These are phyloP conservation scores for Plebejus argus DNA, from an alignment of 2,888 invertebrate species.

Conservation along the genomic window DNA sequence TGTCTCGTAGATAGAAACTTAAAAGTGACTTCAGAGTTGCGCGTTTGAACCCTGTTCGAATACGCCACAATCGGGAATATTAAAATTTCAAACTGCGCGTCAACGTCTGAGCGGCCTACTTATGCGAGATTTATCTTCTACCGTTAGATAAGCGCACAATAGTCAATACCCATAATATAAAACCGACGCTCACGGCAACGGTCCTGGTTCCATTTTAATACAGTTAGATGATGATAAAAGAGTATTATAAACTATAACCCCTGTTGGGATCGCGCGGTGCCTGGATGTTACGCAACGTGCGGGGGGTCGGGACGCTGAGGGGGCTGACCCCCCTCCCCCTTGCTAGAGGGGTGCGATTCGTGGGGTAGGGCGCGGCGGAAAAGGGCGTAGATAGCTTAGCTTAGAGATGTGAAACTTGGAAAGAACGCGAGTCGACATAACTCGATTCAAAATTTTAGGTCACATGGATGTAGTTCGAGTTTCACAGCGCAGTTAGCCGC, in stretches of 20 bases:
- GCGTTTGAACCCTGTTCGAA: neutral
- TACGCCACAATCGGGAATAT: neutral
- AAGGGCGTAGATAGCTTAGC: slow-evolving; percentile 40
- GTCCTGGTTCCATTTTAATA: slow-evolving; percentile 42
- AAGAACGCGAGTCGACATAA: neutral
- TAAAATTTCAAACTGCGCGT: slow-evolving; percentile 15
- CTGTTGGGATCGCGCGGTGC: slow-evolving; percentile 43
- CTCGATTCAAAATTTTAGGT: neutral
- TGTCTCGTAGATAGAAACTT: neutral
- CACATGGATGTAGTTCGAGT: too few relatives aligned
- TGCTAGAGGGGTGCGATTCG: slow-evolving; percentile 34
- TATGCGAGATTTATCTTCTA: slow-evolving; percentile 38
- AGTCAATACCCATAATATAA: slow-evolving; percentile 34
- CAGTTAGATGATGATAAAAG: slow-evolving; percentile 44
- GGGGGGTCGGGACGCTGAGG: slow-evolving; percentile 15
- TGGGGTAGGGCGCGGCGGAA: slow-evolving; percentile 36
- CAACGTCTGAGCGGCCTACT: slow-evolving; percentile 28
- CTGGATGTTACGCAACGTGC: slow-evolving; percentile 44
- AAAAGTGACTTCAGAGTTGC: neutral
- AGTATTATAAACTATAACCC: slow-evolving; percentile 41
- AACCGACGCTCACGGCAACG: slow-evolving; percentile 40
- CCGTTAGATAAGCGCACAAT: slow-evolving; percentile 44
- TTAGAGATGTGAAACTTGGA: neutral
- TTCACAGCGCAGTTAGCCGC: neutral
- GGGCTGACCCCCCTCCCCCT: slow-evolving; percentile 1